Evolutionary conservation across 2,113 vertebrate species (phyloP).

Genomic region (Cricetomys ansorgei): DNA sequence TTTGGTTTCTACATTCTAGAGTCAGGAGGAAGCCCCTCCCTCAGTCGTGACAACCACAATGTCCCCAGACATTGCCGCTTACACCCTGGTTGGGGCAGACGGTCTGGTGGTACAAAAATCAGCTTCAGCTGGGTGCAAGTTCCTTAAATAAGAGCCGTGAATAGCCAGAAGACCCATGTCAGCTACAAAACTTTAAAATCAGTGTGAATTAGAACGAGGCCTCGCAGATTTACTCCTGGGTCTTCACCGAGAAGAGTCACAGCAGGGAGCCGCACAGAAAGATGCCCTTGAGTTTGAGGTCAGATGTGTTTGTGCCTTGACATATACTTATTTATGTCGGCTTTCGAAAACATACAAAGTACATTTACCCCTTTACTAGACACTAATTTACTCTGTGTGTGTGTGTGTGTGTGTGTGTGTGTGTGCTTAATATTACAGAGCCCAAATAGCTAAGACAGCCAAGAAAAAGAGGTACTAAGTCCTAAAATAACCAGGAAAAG

Average conservation of each 20-base stretch:
- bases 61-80: neutral
- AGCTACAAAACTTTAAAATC: neutral
- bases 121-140: neutral
- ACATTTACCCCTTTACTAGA: neutral
- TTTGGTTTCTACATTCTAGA: neutral
- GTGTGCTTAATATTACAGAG: neutral
- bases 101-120: neutral
- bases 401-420: neutral
- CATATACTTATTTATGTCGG: neutral
- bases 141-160: neutral
- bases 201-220: neutral
- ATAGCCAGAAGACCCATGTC: neutral
- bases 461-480: conserved; percentile 21
- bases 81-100: neutral
- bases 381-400: neutral
- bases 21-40: neutral
- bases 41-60: neutral
- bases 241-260: neutral
- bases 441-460: neutral
- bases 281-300: neutral
- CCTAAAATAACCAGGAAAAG: neutral
- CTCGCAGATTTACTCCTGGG: neutral
- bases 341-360: neutral
- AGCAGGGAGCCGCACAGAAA: neutral
- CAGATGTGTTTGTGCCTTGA: neutral